These are phyloP conservation scores for Dicycla oo DNA, from an alignment of 2,888 invertebrate species.

Conservation along the genomic window DNA sequence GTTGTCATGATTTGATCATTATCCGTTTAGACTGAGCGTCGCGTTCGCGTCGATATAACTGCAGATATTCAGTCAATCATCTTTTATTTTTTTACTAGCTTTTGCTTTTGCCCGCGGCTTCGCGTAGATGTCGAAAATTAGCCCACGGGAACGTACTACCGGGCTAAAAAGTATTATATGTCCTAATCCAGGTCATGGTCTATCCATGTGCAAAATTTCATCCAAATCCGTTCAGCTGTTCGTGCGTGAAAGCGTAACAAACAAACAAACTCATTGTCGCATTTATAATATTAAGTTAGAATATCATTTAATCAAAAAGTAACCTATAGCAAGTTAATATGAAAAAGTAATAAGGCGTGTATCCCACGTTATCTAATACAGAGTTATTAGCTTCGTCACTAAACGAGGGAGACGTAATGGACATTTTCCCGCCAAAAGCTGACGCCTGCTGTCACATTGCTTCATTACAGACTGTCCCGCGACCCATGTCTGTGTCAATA, in stretches of 20 bases:
- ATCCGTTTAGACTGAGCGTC: not conserved
- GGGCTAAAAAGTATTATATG: too few species aligned
- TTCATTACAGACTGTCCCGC: constrained; percentile 70
- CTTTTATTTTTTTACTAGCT: constrained; percentile 21
- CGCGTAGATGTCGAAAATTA: too few species aligned
- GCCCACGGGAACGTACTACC: too few species aligned
- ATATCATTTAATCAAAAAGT: not conserved
- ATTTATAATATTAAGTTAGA: too few species aligned
- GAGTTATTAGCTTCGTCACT: constrained; percentile 72
- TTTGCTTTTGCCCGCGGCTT: too few species aligned
- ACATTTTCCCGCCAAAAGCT: constrained; percentile 68
- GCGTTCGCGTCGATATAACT: not conserved
- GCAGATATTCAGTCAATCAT: not conserved
- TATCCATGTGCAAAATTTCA: too few species aligned
- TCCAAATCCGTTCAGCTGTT: too few species aligned
- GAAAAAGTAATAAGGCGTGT: constrained; percentile 64
- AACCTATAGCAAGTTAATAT: not conserved
- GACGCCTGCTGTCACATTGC: constrained; percentile 70
- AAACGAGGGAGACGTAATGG: constrained; percentile 65
- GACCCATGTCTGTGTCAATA: constrained; percentile 57
- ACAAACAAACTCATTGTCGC: too few species aligned
- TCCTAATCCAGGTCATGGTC: too few species aligned
- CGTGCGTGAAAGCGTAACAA: too few species aligned
- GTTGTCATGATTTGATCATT: constrained; percentile 36
- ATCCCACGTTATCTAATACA: constrained; percentile 64